Percentiles rank a stretch among this genome's conserved stretches.
These are phyloP conservation scores for Drosophila parabipectinata DNA, from an alignment of 1,140 invertebrate genomes.

Conservation along the genomic window DNA sequence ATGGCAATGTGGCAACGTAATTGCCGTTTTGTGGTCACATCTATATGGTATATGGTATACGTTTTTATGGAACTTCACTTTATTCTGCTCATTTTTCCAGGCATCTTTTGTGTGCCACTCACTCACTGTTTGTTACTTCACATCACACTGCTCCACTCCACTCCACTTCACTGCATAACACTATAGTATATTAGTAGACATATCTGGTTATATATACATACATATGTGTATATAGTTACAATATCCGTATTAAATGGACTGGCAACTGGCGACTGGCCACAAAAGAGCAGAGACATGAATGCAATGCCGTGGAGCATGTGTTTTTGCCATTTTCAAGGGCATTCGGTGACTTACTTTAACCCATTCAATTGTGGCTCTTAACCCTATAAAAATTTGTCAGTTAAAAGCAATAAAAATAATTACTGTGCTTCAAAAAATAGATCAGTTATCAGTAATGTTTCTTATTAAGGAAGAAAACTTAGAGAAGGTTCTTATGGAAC, in stretches of 20 bases:
- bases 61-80: neutral
- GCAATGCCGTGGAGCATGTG: slow-evolving; percentile 58
- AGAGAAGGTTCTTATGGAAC: too few species aligned
- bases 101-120: slow-evolving; percentile 54
- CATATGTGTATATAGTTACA: neutral
- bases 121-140: slow-evolving; percentile 15
- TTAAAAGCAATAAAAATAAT: too few species aligned
- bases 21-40: slow-evolving; percentile 47
- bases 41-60: neutral
- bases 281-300: slow-evolving; percentile 32
- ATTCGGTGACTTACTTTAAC: slow-evolving; percentile 35
- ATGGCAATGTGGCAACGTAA: slow-evolving; percentile 50
- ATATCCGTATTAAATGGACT: slow-evolving; percentile 25
- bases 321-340: slow-evolving; percentile 77
- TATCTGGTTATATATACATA: slow-evolving; percentile 5
- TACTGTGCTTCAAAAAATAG: too few species aligned
- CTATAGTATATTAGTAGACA: slow-evolving; percentile 3
- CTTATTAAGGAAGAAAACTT: too few species aligned
- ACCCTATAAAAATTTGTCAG: neutral
- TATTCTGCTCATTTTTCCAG: slow-evolving; percentile 23
- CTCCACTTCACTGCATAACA: slow-evolving; percentile 12
- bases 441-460: too few species aligned
- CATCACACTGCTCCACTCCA: slow-evolving; percentile 15
- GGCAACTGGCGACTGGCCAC: slow-evolving; percentile 40
- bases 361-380: neutral